These are phyloP conservation scores for Nyctalus aviator DNA, from an alignment of 2,797 vertebrate genomes.

Conservation along the genomic window DNA sequence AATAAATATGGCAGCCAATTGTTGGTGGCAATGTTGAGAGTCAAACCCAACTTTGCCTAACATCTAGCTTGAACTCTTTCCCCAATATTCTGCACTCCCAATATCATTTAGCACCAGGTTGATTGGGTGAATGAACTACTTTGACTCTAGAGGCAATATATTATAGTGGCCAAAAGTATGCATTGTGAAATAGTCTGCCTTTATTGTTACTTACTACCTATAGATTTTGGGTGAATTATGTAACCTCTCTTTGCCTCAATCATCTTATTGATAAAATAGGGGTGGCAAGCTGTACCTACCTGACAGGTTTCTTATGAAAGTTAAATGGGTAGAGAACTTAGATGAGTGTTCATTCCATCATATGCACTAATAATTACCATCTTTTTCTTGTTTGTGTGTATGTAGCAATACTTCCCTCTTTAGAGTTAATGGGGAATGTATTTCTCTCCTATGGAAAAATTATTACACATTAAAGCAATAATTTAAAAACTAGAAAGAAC, in stretches of 20 bases:
- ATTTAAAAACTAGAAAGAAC: conserved; percentile 28
- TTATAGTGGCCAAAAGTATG: neutral
- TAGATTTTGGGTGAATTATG: neutral
- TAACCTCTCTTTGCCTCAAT: neutral
- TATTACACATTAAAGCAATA: neutral
- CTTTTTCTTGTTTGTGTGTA: neutral
- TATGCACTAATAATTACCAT: neutral
- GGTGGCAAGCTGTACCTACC: neutral
- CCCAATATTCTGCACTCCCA: neutral
- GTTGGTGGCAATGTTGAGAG: neutral
- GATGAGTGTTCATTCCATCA: neutral
- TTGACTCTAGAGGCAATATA: neutral
- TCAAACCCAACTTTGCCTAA: neutral
- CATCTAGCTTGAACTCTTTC: neutral
- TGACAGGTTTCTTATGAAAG: neutral
- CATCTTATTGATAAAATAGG: neutral
- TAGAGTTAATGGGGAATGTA: neutral
- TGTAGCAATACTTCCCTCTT: neutral
- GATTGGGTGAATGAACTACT: neutral
- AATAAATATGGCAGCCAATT: neutral
- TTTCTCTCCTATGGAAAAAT: conserved; percentile 34
- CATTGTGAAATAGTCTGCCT: neutral
- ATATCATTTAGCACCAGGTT: neutral
- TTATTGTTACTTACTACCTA: neutral
- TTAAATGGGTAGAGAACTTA: neutral